Evolutionary conservation across 2,113 vertebrate species (phyloP), one percentile per base, ranked within the genome.

Genomic region (Stictonetta naevosa): DNA sequence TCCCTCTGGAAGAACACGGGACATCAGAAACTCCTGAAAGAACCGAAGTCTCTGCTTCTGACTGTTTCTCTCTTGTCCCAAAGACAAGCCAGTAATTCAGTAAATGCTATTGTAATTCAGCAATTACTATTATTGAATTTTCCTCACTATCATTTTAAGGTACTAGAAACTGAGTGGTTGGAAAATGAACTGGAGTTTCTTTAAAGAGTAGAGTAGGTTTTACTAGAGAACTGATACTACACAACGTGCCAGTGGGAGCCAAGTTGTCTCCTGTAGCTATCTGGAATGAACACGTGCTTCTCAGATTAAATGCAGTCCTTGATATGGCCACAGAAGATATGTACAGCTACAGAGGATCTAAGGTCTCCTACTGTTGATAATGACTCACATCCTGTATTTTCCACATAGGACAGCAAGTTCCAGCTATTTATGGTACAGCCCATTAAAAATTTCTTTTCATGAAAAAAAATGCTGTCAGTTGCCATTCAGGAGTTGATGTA

Each of bases 351-450:
- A 82, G 74, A 93, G 73, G 90, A 96, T 84, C 91, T 95, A 95
- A 95, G 90, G 88, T 93, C 83, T 90, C 95, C 94, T 90, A 89
- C 90, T 94, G 93, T 63, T 95, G 72, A 77, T 83, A 92, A 96
- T 97, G 96, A 97, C 94, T 97, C 95, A 96, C 74, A 95, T 92
- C 94, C 95, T 95, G 79, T 59, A 74, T 91, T 94, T 96, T 96
- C 86, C 89, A 93, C 91, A 96, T 68, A 97, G 95, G 88, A 96
- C 90, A 95, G 91, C 72, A 85, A 97, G 95, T 96, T 97, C 90
- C 94, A 96, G 95, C 95, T 97, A 97, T 96, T 97, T 97, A 95
- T 96, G 95, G 94, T 91, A 87, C 53, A 95, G 63, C 58, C 81
- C 88, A 96, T 97, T 96, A 95, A 93, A 95, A 94, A 80, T 88